Conservation (phyloP, 2,113 vertebrate species). For the Dissostichus mawsoni region DNA sequence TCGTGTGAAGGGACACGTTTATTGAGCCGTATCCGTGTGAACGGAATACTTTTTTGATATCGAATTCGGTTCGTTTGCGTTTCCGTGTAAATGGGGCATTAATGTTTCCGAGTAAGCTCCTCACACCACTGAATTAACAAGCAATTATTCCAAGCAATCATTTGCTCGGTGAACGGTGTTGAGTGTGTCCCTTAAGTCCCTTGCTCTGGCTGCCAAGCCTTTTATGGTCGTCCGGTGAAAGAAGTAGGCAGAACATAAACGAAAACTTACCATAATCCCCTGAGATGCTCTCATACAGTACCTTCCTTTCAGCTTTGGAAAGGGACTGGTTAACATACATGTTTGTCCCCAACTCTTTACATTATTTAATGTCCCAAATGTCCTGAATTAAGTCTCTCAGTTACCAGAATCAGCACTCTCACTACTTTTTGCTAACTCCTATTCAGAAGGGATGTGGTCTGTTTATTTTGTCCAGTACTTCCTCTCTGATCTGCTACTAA, state of each 20-base stretch:
- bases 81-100: no score
- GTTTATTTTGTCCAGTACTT: no score
- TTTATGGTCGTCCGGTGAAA: slow-evolving; percentile 31
- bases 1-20: no score
- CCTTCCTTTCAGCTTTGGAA: neutral
- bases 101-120: slow-evolving; percentile 49
- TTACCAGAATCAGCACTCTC: neutral
- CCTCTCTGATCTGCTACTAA: slow-evolving; percentile 15
- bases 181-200: slow-evolving; percentile 42
- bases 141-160: slow-evolving; percentile 60
- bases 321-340: neutral
- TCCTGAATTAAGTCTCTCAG: neutral
- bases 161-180: slow-evolving; percentile 54
- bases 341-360: neutral
- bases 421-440: neutral
- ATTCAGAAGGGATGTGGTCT: neutral
- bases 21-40: no score
- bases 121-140: slow-evolving; percentile 63
- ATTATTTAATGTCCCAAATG: neutral
- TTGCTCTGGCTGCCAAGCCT: slow-evolving; percentile 9
- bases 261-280: neutral
- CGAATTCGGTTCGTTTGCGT: no score
- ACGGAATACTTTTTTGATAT: no score
- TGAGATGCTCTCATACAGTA: neutral
- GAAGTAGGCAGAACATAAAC: slow-evolving; percentile 1